Conservation (phyloP, 2,113 vertebrate species). For the Dipodomys spectabilis region DNA sequence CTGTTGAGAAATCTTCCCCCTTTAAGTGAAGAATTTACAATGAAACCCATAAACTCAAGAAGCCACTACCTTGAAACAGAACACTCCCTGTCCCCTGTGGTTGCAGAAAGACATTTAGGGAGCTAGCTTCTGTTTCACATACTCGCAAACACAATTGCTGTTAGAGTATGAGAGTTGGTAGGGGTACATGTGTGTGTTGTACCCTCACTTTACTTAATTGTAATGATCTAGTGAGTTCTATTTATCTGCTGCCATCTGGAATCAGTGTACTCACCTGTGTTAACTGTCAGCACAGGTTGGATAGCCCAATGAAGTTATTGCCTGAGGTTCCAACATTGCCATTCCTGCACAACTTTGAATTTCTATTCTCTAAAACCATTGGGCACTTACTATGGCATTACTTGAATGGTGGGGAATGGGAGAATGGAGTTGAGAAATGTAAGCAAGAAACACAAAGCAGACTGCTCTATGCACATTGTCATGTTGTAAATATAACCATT, state of each 20-base stretch:
- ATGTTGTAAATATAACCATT: not conserved
- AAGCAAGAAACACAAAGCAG: not conserved
- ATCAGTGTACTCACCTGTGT: not conserved
- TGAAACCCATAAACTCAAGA: not conserved
- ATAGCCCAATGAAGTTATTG: not conserved
- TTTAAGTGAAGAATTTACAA: not conserved
- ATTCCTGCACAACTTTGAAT: not conserved
- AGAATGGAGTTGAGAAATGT: not conserved
- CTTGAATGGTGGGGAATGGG: not conserved
- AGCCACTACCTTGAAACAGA: not conserved
- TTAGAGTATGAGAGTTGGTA: not conserved
- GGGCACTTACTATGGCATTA: too few relatives aligned
- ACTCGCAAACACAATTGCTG: not conserved
- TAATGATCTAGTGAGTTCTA: not conserved
- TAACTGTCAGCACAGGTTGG: not conserved
- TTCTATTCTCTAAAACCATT: not conserved
- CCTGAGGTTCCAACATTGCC: not conserved
- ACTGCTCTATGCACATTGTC: not conserved
- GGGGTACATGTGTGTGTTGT: not conserved
- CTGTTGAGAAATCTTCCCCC: not conserved
- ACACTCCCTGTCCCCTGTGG: not conserved
- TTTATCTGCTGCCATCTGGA: not conserved
- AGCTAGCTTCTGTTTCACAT: rapidly evolving
- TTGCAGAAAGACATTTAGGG: not conserved
- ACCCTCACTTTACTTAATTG: not conserved